A percentile compares a stretch with the other conserved stretches of the same genome.
These are phyloP conservation scores for Octonoba sinensis DNA, from an alignment of 2,888 invertebrate species.

Conservation along the genomic window DNA sequence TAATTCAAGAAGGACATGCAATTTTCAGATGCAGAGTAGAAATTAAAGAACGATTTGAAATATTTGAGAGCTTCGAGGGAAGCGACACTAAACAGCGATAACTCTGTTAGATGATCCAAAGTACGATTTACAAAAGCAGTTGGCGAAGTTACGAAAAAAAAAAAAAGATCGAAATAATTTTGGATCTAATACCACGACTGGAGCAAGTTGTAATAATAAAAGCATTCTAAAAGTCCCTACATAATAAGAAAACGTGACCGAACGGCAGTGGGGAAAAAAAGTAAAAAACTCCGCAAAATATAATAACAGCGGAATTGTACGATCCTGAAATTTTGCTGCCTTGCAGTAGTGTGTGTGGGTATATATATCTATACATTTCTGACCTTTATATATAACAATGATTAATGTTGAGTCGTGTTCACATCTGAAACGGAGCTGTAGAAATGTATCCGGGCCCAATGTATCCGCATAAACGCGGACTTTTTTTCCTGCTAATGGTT, in stretches of 20 bases:
- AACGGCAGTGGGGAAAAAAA: background rate
- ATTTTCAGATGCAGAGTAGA: too few relatives aligned
- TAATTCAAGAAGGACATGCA: too few relatives aligned
- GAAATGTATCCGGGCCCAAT: constrained; percentile 29
- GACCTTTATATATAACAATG: constrained; percentile 61
- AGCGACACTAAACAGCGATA: too few relatives aligned
- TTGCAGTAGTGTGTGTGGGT: background rate
- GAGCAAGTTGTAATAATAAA: constrained; percentile 17
- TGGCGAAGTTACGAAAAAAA: too few relatives aligned
- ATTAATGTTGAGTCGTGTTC: constrained; percentile 58
- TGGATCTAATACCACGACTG: constrained; percentile 25
- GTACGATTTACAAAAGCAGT: too few relatives aligned
- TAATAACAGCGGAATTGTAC: constrained; percentile 27
- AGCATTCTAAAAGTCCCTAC: constrained; percentile 31
- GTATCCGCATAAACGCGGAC: background rate
- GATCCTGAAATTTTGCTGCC: constrained; percentile 23
- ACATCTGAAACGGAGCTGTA: constrained; percentile 40
- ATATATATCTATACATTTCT: constrained; percentile 26
- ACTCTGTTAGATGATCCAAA: too few relatives aligned
- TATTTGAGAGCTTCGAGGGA: too few relatives aligned
- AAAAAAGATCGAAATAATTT: background rate
- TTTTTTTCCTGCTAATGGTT: constrained; percentile 43
- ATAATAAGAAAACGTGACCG: constrained; percentile 37
- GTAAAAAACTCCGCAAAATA: constrained; percentile 15
- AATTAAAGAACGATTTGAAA: too few relatives aligned